Evolutionary conservation across 2,113 vertebrate genomes (phyloP), one percentile per base, ranked within the genome.

Genomic region (Vidua chalybeata): DNA sequence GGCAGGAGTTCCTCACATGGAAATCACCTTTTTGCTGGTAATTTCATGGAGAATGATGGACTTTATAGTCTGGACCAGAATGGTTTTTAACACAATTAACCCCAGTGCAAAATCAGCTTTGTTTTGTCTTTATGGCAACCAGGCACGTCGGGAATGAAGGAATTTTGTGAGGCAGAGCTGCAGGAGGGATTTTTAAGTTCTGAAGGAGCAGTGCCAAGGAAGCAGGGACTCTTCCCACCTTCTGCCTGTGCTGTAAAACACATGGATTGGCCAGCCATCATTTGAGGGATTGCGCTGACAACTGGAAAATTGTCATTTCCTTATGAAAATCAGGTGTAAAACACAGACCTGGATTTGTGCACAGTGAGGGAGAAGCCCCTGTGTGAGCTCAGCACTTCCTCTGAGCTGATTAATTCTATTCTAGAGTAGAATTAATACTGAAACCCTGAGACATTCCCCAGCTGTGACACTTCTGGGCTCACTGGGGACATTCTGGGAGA

Each of bases 381-480:
- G 31, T 5, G 41, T 10, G 56, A 90, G 89, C 62, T 76, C 76
- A 73, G 71, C 49, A 35, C 12, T 74, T 54, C 37, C 69, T 69
- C 46, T 45, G 51, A 71, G 68, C 31, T 46, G 22, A 31, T 48
- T 6, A 35, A 69, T 4, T 0, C 71, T 3, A 3, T 11, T 0
- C 0, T 0, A 10, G 33, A 33, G 20, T 9, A 31, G 18, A 55
- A 55, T 55, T 55, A 19, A 12, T 31, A 19, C 8, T 5, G 30
- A 33, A 55, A 55, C 17, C 33, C 45, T 19, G 33, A 49, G 33
- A 15, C 5, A 54, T 8, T 4, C 41, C n/a, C 1, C 0, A 5
- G 31, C 22, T 4, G 0, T 33, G 48, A 37, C 74, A 24, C 71
- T 37, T 7, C 1, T 15, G 31, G 46, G 19, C 8, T 61, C 23